These are phyloP conservation scores for Orthonyx spaldingii DNA, from an alignment of 2,113 vertebrate genomes.

Conservation along the genomic window DNA sequence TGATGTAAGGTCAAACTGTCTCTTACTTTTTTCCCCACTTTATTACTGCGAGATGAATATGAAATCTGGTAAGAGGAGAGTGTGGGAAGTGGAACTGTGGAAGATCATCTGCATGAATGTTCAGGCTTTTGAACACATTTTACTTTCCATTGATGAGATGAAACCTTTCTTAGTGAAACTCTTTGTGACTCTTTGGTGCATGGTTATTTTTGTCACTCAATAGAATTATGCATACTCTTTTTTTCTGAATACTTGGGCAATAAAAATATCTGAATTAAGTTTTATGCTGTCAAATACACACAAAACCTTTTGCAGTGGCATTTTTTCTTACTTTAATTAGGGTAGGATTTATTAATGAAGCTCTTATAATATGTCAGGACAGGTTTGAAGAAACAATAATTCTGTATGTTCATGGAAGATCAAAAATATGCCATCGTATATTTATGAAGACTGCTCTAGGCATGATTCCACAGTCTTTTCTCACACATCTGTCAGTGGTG, in stretches of 20 bases:
- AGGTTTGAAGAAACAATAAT: not conserved
- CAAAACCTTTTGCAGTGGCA: not conserved
- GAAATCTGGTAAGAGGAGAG: not conserved
- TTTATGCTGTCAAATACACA: not conserved
- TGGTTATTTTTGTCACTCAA: not conserved
- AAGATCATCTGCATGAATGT: not conserved
- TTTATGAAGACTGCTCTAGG: not conserved
- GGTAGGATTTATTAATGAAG: not conserved
- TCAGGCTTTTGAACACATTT: not conserved
- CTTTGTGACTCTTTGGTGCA: not conserved
- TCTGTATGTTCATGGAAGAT: not conserved
- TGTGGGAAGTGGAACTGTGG: not conserved
- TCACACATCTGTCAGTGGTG: not conserved
- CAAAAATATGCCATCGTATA: not conserved
- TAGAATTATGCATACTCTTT: not conserved
- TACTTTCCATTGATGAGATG: not conserved
- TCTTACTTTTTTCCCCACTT: not conserved
- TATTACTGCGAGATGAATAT: not conserved
- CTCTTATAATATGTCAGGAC: not conserved
- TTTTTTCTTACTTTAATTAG: slow-evolving; percentile 10
- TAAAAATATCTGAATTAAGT: not conserved
- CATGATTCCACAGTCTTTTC: not conserved
- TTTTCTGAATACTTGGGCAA: not conserved
- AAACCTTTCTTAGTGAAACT: not conserved
- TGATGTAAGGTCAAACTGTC: not conserved